Percentiles rank a stretch among this genome's conserved stretches.
phyloP scores from a whole-genome alignment of 1,140 invertebrate species.

The Nasonia giraulti region DNA sequence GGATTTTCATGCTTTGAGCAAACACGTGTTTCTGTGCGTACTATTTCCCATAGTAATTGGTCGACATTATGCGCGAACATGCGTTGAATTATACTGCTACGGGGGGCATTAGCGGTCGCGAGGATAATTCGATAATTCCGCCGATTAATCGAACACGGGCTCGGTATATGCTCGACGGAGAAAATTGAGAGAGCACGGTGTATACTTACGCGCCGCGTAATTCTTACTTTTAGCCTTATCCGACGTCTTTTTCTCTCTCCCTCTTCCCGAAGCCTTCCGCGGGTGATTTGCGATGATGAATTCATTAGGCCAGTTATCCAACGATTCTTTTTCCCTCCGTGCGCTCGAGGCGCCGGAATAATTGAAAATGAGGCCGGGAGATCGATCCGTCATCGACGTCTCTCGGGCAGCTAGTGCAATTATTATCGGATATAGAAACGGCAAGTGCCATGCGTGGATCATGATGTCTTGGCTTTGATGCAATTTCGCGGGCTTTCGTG shows the following conservation, averaged over 20 bases:
- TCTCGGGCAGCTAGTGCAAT: too few species aligned
- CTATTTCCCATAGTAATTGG: not conserved
- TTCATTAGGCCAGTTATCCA: too few species aligned
- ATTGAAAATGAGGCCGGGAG: too few species aligned
- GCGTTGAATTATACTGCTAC: too few species aligned
- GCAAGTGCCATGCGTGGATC: not conserved
- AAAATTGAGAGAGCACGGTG: slow-evolving; percentile 12
- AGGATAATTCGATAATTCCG: slow-evolving; percentile 45
- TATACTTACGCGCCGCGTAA: not conserved
- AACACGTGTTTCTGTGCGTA: not conserved
- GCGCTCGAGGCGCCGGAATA: too few species aligned
- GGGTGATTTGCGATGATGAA: too few species aligned
- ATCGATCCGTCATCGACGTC: too few species aligned
- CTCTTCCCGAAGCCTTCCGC: too few species aligned
- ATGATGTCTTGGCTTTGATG: not conserved
- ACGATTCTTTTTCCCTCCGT: too few species aligned
- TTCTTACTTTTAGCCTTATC: not conserved
- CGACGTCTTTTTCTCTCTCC: not conserved
- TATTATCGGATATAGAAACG: not conserved
- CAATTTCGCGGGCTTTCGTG: slow-evolving; percentile 20
- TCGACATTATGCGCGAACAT: not conserved
- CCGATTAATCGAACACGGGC: slow-evolving; percentile 38
- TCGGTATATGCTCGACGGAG: not conserved
- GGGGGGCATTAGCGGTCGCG: slow-evolving; percentile 10
- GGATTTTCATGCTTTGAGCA: not conserved